Percentiles rank a stretch among this genome's conserved stretches.
Evolutionary conservation across 2,888 invertebrate species (phyloP).

Genomic region (Monoplex corrugatus): DNA sequence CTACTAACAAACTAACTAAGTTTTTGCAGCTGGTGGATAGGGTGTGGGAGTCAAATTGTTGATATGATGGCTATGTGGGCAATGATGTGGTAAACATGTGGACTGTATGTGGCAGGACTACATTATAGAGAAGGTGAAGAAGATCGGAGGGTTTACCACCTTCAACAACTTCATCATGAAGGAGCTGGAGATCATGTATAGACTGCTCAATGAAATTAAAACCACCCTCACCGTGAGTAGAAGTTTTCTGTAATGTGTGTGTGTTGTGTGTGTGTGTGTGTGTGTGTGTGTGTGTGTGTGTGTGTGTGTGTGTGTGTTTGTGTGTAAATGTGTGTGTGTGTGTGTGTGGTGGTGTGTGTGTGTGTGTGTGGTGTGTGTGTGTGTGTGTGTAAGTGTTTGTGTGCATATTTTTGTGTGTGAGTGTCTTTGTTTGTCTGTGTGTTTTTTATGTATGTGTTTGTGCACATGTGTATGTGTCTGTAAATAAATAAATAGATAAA

Average conservation of each 20-base stretch:
- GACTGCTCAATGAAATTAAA: slow-evolving; percentile 77
- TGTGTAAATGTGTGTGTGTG: background rate
- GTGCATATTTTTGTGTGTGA: no score
- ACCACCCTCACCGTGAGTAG: slow-evolving; percentile 73
- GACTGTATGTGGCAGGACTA: slow-evolving; percentile 70
- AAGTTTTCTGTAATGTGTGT: background rate
- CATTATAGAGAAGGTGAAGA: slow-evolving; percentile 78
- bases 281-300: background rate
- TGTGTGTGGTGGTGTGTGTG: no score
- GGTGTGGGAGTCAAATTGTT: no score
- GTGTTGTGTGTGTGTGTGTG: background rate
- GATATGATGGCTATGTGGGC: no score
- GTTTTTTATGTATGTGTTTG: no score
- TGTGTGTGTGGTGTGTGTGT: no score
- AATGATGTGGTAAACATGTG: no score
- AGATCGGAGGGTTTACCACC: slow-evolving; percentile 77
- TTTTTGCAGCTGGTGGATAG: no score
- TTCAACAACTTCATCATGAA: slow-evolving; percentile 80
- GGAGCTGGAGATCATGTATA: slow-evolving; percentile 79
- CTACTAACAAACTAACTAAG: no score
- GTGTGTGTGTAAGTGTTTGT: no score
- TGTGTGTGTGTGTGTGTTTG: background rate
- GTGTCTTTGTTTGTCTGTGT: background rate
- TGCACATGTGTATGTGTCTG: background rate
- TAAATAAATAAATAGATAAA: no score